phyloP scores from a whole-genome alignment of 1,140 invertebrate genomes.

The Caenorhabditis remanei region DNA sequence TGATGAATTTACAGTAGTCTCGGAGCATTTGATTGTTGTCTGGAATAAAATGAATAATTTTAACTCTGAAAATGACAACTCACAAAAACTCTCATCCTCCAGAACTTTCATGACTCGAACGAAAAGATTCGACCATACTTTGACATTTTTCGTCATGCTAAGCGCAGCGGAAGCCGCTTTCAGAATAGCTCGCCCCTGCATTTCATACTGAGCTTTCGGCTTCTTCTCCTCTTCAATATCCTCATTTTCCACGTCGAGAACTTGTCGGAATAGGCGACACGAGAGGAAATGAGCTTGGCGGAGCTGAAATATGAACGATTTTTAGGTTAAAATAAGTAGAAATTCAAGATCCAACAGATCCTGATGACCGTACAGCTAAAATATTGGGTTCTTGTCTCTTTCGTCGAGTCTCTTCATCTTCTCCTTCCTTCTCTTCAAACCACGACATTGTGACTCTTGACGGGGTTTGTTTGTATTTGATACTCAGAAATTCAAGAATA shows the following conservation, averaged over 20 bases:
- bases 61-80: neutral
- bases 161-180: neutral
- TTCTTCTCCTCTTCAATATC: constrained; percentile 35
- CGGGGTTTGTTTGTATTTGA: constrained; percentile 46
- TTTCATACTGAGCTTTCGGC: constrained; percentile 23
- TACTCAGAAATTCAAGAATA: constrained; percentile 19
- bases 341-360: neutral
- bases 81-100: constrained; percentile 31
- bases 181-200: constrained; percentile 15
- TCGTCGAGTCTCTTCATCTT: neutral
- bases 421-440: constrained; percentile 40
- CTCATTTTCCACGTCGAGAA: constrained; percentile 13
- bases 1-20: constrained; percentile 53
- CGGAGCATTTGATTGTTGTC: constrained; percentile 37
- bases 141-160: constrained; percentile 3
- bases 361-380: neutral
- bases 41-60: neutral
- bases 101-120: constrained; percentile 14
- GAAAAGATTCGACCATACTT: constrained; percentile 33
- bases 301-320: neutral
- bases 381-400: constrained; percentile 20
- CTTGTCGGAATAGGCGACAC: constrained; percentile 6
- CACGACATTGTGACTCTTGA: constrained; percentile 27
- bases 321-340: neutral
- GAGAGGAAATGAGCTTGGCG: constrained; percentile 18